These are phyloP conservation scores for Polypedilum pembai DNA, from an alignment of 1,140 invertebrate species.

Conservation along the genomic window DNA sequence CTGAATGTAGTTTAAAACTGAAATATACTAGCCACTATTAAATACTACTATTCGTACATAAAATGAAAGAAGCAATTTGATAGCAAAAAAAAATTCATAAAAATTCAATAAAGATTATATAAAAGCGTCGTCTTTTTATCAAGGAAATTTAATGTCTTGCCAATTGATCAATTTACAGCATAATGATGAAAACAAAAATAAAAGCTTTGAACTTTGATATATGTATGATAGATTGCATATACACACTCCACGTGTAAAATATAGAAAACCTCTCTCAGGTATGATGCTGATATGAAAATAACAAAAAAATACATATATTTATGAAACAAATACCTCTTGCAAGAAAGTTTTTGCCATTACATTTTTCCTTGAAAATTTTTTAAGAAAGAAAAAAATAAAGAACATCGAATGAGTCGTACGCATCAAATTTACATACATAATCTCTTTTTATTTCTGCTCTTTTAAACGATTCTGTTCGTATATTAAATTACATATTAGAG, in stretches of 20 bases:
- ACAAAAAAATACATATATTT: not conserved
- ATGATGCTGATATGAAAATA: not conserved
- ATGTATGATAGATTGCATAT: not conserved
- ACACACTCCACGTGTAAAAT: not conserved
- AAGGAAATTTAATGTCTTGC: conserved; percentile 9
- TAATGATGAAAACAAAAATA: not conserved
- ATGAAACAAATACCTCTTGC: conserved; percentile 5
- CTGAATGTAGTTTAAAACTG: not conserved
- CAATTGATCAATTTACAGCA: conserved; percentile 7
- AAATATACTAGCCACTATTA: not conserved
- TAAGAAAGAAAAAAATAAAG: no score
- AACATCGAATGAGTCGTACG: no score
- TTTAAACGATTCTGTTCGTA: no score
- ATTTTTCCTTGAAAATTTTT: not conserved
- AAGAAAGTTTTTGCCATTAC: not conserved
- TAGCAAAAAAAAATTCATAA: not conserved
- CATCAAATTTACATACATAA: no score
- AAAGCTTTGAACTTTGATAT: conserved; percentile 7
- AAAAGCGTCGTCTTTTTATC: not conserved
- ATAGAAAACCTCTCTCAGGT: not conserved
- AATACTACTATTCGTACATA: not conserved
- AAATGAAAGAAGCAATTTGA: not conserved
- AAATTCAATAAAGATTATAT: not conserved
- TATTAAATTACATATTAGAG: no score
- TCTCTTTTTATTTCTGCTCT: no score